These are phyloP conservation scores for Arrhamphus sclerolepis DNA, from an alignment of 2,797 vertebrate genomes.

Conservation along the genomic window DNA sequence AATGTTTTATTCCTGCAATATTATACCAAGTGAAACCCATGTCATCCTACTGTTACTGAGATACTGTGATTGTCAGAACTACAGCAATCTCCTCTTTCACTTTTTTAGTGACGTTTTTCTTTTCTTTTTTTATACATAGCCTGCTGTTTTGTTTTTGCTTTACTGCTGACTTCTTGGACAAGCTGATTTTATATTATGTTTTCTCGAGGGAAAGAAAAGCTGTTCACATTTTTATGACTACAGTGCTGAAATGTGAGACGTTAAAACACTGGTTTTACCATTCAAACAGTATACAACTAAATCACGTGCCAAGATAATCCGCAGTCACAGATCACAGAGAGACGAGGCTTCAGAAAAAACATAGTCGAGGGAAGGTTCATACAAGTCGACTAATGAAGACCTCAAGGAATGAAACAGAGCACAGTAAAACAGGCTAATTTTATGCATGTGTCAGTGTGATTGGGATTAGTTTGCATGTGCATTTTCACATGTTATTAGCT, in stretches of 20 bases:
- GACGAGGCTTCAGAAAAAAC: slow-evolving; percentile 3
- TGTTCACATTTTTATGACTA: slow-evolving; percentile 53
- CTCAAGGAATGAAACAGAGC: slow-evolving; percentile 66
- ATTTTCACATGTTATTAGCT: slow-evolving; percentile 9
- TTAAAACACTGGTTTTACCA: slow-evolving; percentile 56
- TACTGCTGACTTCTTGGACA: slow-evolving; percentile 44
- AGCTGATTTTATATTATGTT: slow-evolving; percentile 20
- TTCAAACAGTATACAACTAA: slow-evolving; percentile 35
- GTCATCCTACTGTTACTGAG: slow-evolving; percentile 65
- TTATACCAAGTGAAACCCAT: slow-evolving; percentile 47
- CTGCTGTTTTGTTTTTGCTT: slow-evolving; percentile 42
- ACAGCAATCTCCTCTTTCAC: slow-evolving; percentile 39
- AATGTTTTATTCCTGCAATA: slow-evolving; percentile 46
- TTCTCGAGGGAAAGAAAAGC: slow-evolving; percentile 44
- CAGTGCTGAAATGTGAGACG: slow-evolving; percentile 34
- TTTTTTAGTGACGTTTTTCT: slow-evolving; percentile 24
- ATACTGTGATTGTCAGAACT: slow-evolving; percentile 67
- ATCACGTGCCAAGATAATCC: slow-evolving; percentile 10
- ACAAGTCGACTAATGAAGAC: slow-evolving; percentile 61
- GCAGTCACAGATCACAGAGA: slow-evolving; percentile 39
- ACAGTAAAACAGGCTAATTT: slow-evolving; percentile 30
- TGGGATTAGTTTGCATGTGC: slow-evolving; percentile 15
- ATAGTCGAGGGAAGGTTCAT: slow-evolving; percentile 31
- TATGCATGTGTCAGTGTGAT: slow-evolving; percentile 16
- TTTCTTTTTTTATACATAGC: not conserved